Percentiles rank a stretch among this genome's conserved stretches.
Conservation (phyloP, 1,140 invertebrate genomes). For the Drosophila sp. region DNA sequence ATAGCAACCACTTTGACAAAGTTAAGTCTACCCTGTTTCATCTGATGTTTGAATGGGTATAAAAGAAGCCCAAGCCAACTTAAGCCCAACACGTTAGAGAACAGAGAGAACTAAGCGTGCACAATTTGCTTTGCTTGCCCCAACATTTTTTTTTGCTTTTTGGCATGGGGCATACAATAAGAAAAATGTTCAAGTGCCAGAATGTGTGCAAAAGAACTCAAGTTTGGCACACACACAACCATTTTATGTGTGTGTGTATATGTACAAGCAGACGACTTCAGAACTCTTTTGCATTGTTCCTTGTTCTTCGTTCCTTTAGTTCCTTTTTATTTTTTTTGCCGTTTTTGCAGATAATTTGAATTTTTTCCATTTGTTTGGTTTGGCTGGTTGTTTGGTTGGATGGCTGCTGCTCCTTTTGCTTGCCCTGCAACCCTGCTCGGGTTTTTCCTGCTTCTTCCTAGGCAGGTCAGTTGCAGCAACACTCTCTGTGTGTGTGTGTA, state of each 20-base stretch:
- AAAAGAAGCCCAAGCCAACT: conserved; percentile 70
- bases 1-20: too few relatives aligned
- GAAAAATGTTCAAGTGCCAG: conserved; percentile 80
- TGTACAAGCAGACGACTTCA: conserved; percentile 13
- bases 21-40: too few relatives aligned
- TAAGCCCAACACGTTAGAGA: conserved; percentile 79
- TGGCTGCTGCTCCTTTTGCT: background rate
- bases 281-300: conserved; percentile 12
- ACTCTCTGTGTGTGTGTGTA: conserved; percentile 1
- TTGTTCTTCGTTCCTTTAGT: conserved; percentile 28
- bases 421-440: background rate
- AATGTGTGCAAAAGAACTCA: conserved; percentile 80
- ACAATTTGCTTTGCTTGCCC: conserved; percentile 58
- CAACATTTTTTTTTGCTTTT: background rate
- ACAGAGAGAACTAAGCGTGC: conserved; percentile 55
- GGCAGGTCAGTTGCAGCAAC: conserved; percentile 68
- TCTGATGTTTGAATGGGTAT: background rate
- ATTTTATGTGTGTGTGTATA: background rate
- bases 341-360: conserved; percentile 73
- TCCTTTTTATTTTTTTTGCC: conserved; percentile 47
- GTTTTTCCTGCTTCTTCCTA: conserved; percentile 14
- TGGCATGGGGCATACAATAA: conserved; percentile 54
- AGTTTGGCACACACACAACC: conserved; percentile 64
- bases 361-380: conserved; percentile 77
- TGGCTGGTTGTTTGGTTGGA: conserved; percentile 38